Base-by-base conservation (phyloP, 2,888 invertebrate species). In the Apotomis turbidana region DNA sequence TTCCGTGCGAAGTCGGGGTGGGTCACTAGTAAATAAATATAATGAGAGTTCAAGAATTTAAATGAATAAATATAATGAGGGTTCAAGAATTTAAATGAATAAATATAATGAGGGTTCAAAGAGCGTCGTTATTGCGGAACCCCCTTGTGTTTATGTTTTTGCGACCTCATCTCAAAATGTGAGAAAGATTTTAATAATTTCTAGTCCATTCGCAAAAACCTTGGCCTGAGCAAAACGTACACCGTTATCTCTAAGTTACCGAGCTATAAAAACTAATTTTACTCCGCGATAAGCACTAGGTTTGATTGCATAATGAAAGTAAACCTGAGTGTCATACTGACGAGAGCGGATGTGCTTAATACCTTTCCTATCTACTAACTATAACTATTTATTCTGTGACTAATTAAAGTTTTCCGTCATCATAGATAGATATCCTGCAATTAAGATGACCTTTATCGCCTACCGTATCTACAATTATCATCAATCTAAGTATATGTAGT, bases 271-370 rank as follows among this genome's bases (percentile, higher is more conserved):
- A 78, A 75, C 70, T 76, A 79, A 78, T 75, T 80, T 78, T 76
- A 75, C 71, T 74, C 64, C 64, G 71, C 71, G 77, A 77, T 77
- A 63, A 83, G 88, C 86, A 88, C 87, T 86, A 86, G 81, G 76
- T 76, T 81, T 79, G 82, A 83, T 87, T 81, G 81, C 78, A 81
- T 86, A 86, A 87, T 87, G 84, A 82, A 81, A 80, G 84, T 80
- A 87, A 88, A 89, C 85, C 80, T 80, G 85, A 74, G 77, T 79
- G 77, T 81, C 82, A 81, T 78, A 81, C 41, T 83, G 87, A 85
- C 84, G 85, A 79, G 81, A 83, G 79, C 82, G 82, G 84, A 84
- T 80, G 81, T 83, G 81, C 63, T 81, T 85, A 82, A 81, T 79
- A 74, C 79, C 79, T 85, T 83, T 82, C 80, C 61, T 79, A 81